These are phyloP conservation scores for Gambelia wislizenii DNA, from an alignment of 2,797 vertebrate species.

Conservation along the genomic window DNA sequence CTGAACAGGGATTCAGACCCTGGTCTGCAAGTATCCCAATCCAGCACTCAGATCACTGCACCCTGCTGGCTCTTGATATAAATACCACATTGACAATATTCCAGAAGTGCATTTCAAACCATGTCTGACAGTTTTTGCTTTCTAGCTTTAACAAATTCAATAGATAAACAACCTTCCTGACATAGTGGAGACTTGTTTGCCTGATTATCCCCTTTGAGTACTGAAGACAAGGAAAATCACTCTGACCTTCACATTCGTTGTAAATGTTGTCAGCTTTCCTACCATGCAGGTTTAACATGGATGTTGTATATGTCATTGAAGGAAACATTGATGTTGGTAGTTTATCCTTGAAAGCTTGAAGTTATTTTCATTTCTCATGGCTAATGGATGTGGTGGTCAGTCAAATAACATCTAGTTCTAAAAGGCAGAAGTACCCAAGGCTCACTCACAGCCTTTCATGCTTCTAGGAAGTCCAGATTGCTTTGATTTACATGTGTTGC, in stretches of 20 bases:
- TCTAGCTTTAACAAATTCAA: slow-evolving; percentile 15
- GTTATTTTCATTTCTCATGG: slow-evolving; percentile 42
- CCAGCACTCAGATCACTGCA: too few relatives aligned
- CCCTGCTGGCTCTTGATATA: background rate
- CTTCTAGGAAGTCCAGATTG: background rate
- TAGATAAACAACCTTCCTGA: slow-evolving; percentile 32
- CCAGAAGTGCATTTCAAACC: slow-evolving; percentile 33
- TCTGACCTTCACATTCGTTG: slow-evolving; percentile 17
- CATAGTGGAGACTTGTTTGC: slow-evolving; percentile 4
- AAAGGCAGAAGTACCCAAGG: background rate
- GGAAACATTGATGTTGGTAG: background rate
- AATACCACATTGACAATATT: slow-evolving; percentile 33
- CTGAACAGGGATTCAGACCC: too few relatives aligned
- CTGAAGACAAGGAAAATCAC: slow-evolving; percentile 20
- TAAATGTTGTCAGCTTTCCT: slow-evolving; percentile 39
- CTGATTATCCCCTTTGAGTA: slow-evolving; percentile 25
- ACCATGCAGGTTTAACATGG: background rate
- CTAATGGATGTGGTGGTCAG: background rate
- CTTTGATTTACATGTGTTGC: background rate
- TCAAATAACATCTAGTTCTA: background rate
- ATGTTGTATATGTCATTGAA: slow-evolving; percentile 36
- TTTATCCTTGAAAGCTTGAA: slow-evolving; percentile 18
- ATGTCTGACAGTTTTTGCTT: background rate
- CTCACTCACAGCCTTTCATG: background rate
- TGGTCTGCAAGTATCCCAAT: too few relatives aligned